A percentile compares a stretch with the other conserved stretches of the same genome.
Conservation (phyloP, 2,888 invertebrate species). For the Campoplex nolae region DNA sequence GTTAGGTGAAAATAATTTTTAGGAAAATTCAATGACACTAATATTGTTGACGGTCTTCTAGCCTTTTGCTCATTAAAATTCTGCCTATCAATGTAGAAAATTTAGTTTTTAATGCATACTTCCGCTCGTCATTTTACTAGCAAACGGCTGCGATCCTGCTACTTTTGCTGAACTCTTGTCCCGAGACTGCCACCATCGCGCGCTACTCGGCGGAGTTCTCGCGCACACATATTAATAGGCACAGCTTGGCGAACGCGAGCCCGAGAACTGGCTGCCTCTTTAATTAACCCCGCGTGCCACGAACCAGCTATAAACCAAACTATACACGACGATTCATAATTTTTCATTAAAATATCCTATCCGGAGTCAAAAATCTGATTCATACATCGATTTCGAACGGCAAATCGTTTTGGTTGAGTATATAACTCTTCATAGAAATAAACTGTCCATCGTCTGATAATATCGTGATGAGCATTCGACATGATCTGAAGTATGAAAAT, state of each 20-base stretch:
- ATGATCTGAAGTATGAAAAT: neutral
- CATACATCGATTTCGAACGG: neutral
- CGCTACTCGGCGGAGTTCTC: conserved; percentile 56
- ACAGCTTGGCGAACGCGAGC: conserved; percentile 67
- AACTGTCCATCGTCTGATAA: neutral
- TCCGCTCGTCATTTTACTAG: conserved; percentile 58
- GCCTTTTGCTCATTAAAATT: conserved; percentile 20
- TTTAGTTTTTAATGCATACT: conserved; percentile 20
- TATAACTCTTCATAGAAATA: neutral
- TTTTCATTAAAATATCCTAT: neutral
- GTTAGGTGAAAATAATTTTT: neutral
- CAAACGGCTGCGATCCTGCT: conserved; percentile 48
- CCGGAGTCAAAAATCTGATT: neutral
- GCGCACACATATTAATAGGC: conserved; percentile 73
- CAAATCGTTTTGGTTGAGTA: neutral
- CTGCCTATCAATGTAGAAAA: conserved; percentile 23
- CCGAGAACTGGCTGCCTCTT: conserved; percentile 75
- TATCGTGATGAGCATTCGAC: neutral
- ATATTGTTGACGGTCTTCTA: neutral
- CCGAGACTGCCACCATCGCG: conserved; percentile 54
- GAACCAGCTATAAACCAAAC: conserved; percentile 59
- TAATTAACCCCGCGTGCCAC: conserved; percentile 80
- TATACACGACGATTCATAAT: conserved; percentile 59
- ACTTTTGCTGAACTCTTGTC: conserved; percentile 41
- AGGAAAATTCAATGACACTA: neutral